Percentiles rank a stretch among this genome's conserved stretches.
These are phyloP conservation scores for Hypothenemus hampei DNA, from an alignment of 1,140 invertebrate species.

Conservation along the genomic window DNA sequence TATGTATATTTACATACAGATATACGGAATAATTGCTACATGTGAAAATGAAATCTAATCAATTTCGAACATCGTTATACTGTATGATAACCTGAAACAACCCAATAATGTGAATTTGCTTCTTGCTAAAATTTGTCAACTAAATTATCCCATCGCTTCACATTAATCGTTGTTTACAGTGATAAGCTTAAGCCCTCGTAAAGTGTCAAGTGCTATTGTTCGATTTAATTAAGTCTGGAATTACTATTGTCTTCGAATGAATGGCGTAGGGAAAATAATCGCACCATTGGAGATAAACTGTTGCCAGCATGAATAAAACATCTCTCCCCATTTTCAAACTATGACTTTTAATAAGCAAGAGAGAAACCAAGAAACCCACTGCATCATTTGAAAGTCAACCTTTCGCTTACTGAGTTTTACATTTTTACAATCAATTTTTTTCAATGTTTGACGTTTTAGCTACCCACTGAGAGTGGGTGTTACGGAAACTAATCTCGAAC, in stretches of 20 bases:
- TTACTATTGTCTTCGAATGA: constrained; percentile 11
- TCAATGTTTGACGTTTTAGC: background rate
- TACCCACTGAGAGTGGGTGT: background rate
- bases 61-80: too few relatives aligned
- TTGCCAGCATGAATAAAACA: background rate
- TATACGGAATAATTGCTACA: too few relatives aligned
- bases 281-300: constrained; percentile 2
- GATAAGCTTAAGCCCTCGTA: constrained; percentile 10
- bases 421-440: too few relatives aligned
- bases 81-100: too few relatives aligned
- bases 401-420: too few relatives aligned
- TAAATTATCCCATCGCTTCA: constrained; percentile 13
- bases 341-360: background rate
- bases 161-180: constrained; percentile 14
- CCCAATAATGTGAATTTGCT: constrained; percentile 3
- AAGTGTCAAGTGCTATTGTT: constrained; percentile 16
- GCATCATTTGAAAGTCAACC: background rate
- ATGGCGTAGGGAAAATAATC: constrained; percentile 9
- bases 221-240: constrained; percentile 17
- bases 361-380: background rate
- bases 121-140: constrained; percentile 13
- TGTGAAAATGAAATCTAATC: too few relatives aligned
- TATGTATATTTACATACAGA: too few relatives aligned
- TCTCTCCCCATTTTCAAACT: background rate
- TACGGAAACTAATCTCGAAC: constrained; percentile 9